Base-by-base conservation (phyloP, 2,797 vertebrate genomes). In the Pseudotriccus pelzelni region DNA sequence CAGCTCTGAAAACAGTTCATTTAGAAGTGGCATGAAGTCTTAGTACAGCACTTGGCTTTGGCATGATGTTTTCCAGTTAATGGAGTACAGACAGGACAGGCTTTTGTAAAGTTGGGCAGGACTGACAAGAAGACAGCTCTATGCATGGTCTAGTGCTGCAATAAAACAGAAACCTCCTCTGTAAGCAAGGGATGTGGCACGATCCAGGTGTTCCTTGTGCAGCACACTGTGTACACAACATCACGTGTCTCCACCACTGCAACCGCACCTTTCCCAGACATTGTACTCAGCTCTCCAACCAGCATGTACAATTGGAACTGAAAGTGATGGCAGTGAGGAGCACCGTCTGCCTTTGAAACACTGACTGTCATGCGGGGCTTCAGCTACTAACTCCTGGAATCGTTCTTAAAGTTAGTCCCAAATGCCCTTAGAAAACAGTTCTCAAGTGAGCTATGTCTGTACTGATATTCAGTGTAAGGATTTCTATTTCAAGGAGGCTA, bases 181-280 rank as follows among this genome's bases (percentile, higher is more conserved):
- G 1, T 60, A 16, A 64, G 21, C 73, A 49, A 12, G 2, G 20
- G 23, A 67, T 11, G 3, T 43, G 52, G 41, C 46, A 64, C 0
- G 0, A 75, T 84, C 49, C 58, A 34, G 44, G 2, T 67, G 63
- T 52, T 63, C 41, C 30, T 46, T 49, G 36, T 1, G 20, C 34
- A 28, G 68, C 30, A 30, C 17, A 2, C 12, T 27, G 50, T 0
- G 0, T 39, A 32, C 21, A 11, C 53, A 62, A 1, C 10, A 39
- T 56, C 43, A 21, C 0, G 0, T 9, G 0, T 9, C 28, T 66
- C 12, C 32, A 4, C 27, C 0, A 0, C 9, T 49, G 46, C 49
- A 50, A 15, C 20, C 47, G 30, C 0, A 0, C 34, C 30, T 25
- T 58, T 63, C 34, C 32, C 13, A 3, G 2, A 6, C 12, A 0